Evolutionary conservation across 2,113 vertebrate species (phyloP).

Genomic region (Chrysemys picta): DNA sequence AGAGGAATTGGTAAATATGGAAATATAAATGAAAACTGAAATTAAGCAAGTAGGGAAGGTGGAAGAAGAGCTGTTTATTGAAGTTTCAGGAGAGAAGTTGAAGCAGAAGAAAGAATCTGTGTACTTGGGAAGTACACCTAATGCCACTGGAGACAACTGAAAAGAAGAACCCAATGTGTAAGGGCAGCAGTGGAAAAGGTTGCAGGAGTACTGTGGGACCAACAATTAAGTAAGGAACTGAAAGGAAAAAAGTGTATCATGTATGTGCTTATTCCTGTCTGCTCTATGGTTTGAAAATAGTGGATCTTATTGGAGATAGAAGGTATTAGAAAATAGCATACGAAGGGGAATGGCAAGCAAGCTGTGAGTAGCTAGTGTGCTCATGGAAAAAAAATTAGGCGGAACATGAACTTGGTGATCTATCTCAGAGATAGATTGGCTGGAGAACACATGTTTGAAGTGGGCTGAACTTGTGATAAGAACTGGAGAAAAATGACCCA

Average conservation of each 20-base stretch:
- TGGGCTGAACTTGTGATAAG: background rate
- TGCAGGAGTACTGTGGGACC: background rate
- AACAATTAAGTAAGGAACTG: background rate
- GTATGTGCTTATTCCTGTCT: background rate
- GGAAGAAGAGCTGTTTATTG: background rate
- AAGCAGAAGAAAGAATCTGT: background rate
- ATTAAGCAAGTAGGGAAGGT: background rate
- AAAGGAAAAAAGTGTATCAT: background rate
- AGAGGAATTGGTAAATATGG: background rate
- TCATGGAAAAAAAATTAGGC: background rate
- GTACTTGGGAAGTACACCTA: background rate
- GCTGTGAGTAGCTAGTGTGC: background rate
- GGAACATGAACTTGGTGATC: background rate
- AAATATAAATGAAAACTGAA: background rate
- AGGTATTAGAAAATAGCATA: background rate
- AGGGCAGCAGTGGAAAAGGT: background rate
- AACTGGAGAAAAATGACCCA: background rate
- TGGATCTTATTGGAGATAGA: background rate
- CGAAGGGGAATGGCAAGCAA: background rate
- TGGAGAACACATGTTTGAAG: background rate
- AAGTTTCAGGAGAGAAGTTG: background rate
- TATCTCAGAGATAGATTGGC: background rate
- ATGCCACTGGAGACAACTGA: background rate
- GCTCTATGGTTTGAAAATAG: background rate
- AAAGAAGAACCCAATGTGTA: background rate